These are phyloP conservation scores for Trissoscelio sp. DNA, from an alignment of 2,888 invertebrate genomes.

Conservation along the genomic window DNA sequence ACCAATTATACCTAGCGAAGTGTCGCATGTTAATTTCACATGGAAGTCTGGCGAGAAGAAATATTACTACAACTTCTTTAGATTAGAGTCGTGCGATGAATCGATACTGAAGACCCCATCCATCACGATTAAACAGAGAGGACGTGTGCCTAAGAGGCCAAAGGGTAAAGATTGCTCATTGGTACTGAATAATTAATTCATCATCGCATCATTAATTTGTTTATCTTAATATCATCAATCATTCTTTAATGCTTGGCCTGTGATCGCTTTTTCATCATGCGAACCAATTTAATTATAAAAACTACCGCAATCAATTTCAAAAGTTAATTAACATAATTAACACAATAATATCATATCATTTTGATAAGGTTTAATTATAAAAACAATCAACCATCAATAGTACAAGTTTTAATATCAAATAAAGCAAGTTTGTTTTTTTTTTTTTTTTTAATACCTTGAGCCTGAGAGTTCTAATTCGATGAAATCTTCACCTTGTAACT, in stretches of 20 bases:
- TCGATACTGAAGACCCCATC: slow-evolving; percentile 93
- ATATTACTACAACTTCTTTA: slow-evolving; percentile 94
- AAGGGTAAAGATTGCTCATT: slow-evolving; percentile 86
- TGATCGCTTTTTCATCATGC: background rate
- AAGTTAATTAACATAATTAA: too few species aligned
- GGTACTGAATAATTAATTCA: slow-evolving; percentile 50
- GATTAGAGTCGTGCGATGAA: slow-evolving; percentile 92
- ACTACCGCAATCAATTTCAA: background rate
- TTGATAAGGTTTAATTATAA: too few species aligned
- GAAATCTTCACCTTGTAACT: slow-evolving; percentile 21
- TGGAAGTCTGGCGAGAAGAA: slow-evolving; percentile 93
- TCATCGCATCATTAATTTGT: slow-evolving; percentile 13
- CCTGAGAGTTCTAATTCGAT: slow-evolving; percentile 7
- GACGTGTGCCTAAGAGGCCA: slow-evolving; percentile 92
- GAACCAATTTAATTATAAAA: background rate
- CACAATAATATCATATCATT: too few species aligned
- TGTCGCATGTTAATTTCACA: slow-evolving; percentile 95
- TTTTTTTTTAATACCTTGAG: background rate
- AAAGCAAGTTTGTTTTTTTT: too few species aligned
- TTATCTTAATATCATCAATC: slow-evolving; percentile 36
- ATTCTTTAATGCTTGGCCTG: background rate
- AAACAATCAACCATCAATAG: too few species aligned
- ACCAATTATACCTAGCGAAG: slow-evolving; percentile 96
- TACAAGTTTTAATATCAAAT: too few species aligned
- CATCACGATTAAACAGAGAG: slow-evolving; percentile 93